These are phyloP conservation scores for Acropternis orthonyx DNA, from an alignment of 2,797 vertebrate species.

Conservation along the genomic window DNA sequence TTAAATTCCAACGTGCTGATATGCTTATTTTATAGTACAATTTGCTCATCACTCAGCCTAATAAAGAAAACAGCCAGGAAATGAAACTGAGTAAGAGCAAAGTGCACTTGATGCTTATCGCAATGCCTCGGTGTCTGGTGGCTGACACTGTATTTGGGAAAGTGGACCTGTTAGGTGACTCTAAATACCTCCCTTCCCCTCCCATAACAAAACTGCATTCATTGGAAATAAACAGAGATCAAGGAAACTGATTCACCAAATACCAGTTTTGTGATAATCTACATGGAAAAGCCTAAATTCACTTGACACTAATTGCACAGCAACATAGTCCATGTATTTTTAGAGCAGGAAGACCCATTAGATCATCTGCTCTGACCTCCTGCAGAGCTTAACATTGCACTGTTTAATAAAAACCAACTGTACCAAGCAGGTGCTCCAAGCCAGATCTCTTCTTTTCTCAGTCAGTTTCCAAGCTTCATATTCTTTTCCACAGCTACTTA, in stretches of 20 bases:
- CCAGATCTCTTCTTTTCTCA: neutral
- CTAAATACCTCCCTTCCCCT: neutral
- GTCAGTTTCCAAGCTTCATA: neutral
- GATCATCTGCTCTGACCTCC: constrained; percentile 4
- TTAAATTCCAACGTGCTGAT: constrained; percentile 24
- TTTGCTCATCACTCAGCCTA: neutral
- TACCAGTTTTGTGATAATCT: neutral
- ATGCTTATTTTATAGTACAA: neutral
- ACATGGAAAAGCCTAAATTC: neutral
- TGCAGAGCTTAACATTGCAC: neutral
- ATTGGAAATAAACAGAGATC: neutral
- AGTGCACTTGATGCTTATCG: neutral
- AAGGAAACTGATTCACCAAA: neutral
- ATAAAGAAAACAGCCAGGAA: constrained; percentile 20
- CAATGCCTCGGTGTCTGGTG: neutral
- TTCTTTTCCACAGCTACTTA: constrained; percentile 2
- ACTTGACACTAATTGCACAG: neutral
- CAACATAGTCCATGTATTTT: neutral
- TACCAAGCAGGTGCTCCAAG: constrained; percentile 4
- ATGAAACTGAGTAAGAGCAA: neutral
- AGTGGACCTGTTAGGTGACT: neutral
- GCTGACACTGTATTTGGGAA: neutral
- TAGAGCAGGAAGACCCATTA: constrained; percentile 15
- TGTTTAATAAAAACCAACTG: constrained; percentile 34
- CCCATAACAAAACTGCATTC: neutral